Percentiles rank a stretch among this genome's conserved stretches.
Evolutionary conservation across 2,888 invertebrate genomes (phyloP).

Genomic region (Cephus sareptanus): DNA sequence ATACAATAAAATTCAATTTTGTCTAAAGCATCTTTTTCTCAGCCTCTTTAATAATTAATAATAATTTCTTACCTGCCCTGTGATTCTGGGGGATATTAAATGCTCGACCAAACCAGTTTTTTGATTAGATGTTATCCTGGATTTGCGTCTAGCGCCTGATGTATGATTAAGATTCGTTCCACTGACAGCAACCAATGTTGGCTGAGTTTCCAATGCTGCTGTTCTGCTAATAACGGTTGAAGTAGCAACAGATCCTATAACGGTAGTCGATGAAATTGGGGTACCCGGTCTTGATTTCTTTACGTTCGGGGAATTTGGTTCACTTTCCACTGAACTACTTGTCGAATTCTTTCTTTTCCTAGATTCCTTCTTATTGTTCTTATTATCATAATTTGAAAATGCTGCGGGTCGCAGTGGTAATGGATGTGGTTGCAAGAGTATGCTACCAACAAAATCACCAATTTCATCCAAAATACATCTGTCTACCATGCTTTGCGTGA

Average conservation of each 20-base stretch:
- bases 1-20: not conserved
- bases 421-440: slow-evolving; percentile 71
- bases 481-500: slow-evolving; percentile 85
- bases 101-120: slow-evolving; percentile 49
- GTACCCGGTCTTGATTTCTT: slow-evolving; percentile 63
- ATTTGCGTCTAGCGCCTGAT: slow-evolving; percentile 43
- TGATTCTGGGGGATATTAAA: slow-evolving; percentile 41
- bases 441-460: slow-evolving; percentile 73
- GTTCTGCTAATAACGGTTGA: slow-evolving; percentile 22
- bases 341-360: slow-evolving; percentile 69
- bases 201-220: slow-evolving; percentile 32
- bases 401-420: slow-evolving; percentile 65
- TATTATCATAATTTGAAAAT: slow-evolving; percentile 20
- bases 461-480: slow-evolving; percentile 79
- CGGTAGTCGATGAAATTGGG: slow-evolving; percentile 40
- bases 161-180: slow-evolving; percentile 33
- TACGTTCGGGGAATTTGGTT: slow-evolving; percentile 67
- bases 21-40: not conserved
- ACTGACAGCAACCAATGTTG: slow-evolving; percentile 31
- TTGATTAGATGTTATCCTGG: slow-evolving; percentile 42
- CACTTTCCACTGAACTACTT: slow-evolving; percentile 67
- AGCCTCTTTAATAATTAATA: not conserved
- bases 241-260: slow-evolving; percentile 13
- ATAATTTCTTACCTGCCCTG: slow-evolving; percentile 42
- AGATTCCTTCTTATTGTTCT: slow-evolving; percentile 53